These are phyloP conservation scores for Hemichromis elongatus DNA, from an alignment of 2,113 vertebrate species.

Conservation along the genomic window DNA sequence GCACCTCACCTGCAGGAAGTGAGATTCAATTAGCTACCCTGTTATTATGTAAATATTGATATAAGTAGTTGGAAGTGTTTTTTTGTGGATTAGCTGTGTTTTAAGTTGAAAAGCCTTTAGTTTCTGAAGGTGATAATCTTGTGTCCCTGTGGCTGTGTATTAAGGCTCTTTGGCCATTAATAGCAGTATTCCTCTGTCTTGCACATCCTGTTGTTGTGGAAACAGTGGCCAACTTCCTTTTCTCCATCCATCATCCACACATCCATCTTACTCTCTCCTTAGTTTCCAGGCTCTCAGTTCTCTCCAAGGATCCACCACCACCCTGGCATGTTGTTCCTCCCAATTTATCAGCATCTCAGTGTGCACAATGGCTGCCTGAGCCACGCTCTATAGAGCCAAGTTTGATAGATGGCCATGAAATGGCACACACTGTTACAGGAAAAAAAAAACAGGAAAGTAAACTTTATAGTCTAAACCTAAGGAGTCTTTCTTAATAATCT, in stretches of 20 bases:
- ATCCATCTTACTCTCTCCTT: not conserved
- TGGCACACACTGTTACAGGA: not conserved
- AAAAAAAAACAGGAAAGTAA: not conserved
- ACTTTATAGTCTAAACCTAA: not conserved
- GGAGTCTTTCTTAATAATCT: not conserved
- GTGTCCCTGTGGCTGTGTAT: not conserved
- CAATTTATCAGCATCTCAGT: constrained; percentile 8
- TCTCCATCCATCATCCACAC: not conserved
- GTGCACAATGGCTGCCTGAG: not conserved
- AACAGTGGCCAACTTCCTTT: not conserved
- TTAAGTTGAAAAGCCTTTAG: not conserved
- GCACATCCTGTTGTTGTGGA: not conserved
- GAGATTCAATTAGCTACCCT: not conserved
- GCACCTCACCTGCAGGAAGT: not conserved
- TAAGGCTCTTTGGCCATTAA: not conserved
- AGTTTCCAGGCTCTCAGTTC: not conserved
- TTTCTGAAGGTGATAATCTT: not conserved
- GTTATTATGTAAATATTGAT: constrained; percentile 7
- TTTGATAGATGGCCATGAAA: constrained; percentile 6
- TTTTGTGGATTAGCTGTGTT: not conserved
- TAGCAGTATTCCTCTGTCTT: not conserved
- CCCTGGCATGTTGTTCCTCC: constrained; percentile 17
- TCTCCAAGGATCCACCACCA: not conserved
- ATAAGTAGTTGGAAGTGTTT: not conserved
- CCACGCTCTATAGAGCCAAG: not conserved